A percentile compares a stretch with the other conserved stretches of the same genome.
Evolutionary conservation across 2,888 invertebrate genomes (phyloP).

Genomic region (Coelogynopora nodosa): DNA sequence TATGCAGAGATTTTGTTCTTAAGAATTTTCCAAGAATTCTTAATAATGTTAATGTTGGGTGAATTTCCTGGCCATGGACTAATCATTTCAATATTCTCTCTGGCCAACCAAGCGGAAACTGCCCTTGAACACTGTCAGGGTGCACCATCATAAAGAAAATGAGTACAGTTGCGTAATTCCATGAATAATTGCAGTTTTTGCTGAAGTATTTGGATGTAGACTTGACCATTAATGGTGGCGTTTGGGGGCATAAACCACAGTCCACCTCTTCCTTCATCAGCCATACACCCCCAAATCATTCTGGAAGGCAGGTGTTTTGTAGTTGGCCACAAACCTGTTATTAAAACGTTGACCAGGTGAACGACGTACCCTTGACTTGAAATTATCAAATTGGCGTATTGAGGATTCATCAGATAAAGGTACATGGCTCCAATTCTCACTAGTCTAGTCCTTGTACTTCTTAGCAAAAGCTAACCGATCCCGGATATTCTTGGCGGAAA

Average conservation of each 20-base stretch:
- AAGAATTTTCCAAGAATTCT: background rate
- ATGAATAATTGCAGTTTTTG: background rate
- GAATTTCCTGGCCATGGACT: slow-evolving; percentile 31
- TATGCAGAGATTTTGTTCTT: background rate
- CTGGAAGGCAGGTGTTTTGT: background rate
- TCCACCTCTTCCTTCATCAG: background rate
- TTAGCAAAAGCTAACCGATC: background rate
- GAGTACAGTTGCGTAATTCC: background rate
- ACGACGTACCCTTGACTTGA: background rate
- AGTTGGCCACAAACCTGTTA: background rate
- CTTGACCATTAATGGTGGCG: background rate
- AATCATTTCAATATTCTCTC: background rate
- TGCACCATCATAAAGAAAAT: background rate
- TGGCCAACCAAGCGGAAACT: slow-evolving; percentile 22
- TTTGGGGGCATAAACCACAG: slow-evolving; percentile 12
- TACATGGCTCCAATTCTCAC: background rate
- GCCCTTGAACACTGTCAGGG: background rate
- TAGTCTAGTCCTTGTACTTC: background rate
- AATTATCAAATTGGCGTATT: background rate
- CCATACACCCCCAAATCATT: slow-evolving; percentile 11
- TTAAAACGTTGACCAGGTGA: slow-evolving; percentile 16
- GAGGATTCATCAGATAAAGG: background rate
- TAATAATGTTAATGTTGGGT: background rate
- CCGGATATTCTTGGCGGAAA: background rate
- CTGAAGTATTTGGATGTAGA: background rate